Evolutionary conservation across 2,888 invertebrate genomes (phyloP), one percentile per base, ranked within the genome.

Genomic region (Drosophila pegasa): DNA sequence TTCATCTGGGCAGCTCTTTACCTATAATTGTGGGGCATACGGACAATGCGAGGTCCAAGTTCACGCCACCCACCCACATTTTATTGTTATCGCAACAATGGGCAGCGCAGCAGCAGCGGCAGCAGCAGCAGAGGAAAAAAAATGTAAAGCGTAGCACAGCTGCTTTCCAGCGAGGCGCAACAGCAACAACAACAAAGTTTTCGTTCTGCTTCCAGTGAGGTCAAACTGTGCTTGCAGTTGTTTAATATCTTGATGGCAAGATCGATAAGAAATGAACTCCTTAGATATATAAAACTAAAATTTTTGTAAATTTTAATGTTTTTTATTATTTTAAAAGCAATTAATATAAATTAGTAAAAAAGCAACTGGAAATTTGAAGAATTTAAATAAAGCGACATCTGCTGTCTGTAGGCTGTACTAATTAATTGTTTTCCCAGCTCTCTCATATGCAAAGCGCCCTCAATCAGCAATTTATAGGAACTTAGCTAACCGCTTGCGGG

Each of bases 31-130:
- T 83, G 87, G 73, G 83, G 77, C 83, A 80, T 57, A 61, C 62
- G 68, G 69, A 69, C 69, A 78, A 69, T 54, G 59, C 64, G 82
- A 84, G 85, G 85, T 86, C 87, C 81, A 86, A 86, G 85, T 86
- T 86, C 88, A 83, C 75, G 68, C 76, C 82, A 74, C 79, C 88
- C 88, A 85, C 88, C 87, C 86, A 83, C 86, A 82, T 88, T 83
- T 88, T 82, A 83, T 83, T 83, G 88, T 84, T 84, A 83, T 87
- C 78, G 84, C 69, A 83, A 88, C 87, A 88, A 84, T 83, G 69
- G 27, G 88, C 79, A 68, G 81, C 63, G 16, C 20, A 45, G 50
- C 50, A n/a, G 63, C 61, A 51, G 4, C 12, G 1, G 6, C 7
- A 22, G n/a, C n/a, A n/a, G n/a, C n/a, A n/a, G n/a, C n/a, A 18